Base-by-base conservation (phyloP, 2,888 invertebrate species). In the Pachycephus smyrnensis region DNA sequence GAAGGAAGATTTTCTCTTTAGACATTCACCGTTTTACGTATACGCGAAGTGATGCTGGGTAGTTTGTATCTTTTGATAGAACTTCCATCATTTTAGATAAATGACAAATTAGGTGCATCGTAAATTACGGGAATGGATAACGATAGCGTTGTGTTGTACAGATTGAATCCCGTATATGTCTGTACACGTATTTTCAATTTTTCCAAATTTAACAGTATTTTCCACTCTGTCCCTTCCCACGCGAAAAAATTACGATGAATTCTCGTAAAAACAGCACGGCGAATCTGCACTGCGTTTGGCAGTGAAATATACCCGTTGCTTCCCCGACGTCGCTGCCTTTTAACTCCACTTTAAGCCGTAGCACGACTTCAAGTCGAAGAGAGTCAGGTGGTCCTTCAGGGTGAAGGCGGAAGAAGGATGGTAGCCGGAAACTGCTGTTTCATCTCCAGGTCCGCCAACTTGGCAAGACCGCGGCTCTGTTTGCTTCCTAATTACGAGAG, bases 401-500 rank as follows among this genome's bases (percentile, higher is more conserved):
- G 77, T 68, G 71, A 76, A 71, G 78, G 75, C 71, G 75, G 83
- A 83, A 83, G 86, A 86, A 84, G 78, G 85, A 86, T 79, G 82
- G 79, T 79, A 80, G 82, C 81, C 82, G 88, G 85, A 86, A 87
- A 88, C 89, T 88, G 87, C 88, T 88, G 89, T 87, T 89, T 88
- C 88, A 88, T 88, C 87, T 85, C 84, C 77, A 84, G 87, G 85
- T 86, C 82, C 85, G 88, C 88, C 87, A 88, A 88, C 85, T 88
- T 88, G 89, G 88, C 87, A 87, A 87, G 89, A 88, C 86, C 86
- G 83, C 86, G 82, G 84, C 78, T 84, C 89, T 88, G 88, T 88
- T 88, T 88, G 89, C 89, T 88, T 87, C 89, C 88, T 88, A 88
- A 88, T 88, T 88, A 88, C 86, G 84, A 82, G 84, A 81, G 83